Conservation (phyloP, 2,888 invertebrate species). For the Abrostola tripartita region DNA sequence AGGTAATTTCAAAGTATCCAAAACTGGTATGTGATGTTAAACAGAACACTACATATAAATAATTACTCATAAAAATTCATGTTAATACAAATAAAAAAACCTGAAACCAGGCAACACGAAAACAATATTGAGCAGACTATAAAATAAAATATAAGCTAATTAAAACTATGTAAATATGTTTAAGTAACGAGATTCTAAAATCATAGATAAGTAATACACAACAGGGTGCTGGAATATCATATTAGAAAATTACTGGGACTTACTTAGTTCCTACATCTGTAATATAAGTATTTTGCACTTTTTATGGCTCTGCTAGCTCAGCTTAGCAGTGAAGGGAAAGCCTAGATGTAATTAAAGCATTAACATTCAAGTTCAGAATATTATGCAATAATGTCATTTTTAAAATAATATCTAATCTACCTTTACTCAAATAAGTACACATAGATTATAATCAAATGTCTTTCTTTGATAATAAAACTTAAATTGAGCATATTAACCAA, state of each 20-base stretch:
- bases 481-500: conserved; percentile 48
- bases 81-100: not conserved
- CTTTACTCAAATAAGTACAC: conserved; percentile 1
- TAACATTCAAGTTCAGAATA: no score
- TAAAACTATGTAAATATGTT: conserved; percentile 1
- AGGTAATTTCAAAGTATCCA: no score
- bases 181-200: not conserved
- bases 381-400: not conserved
- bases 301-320: no score
- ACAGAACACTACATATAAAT: no score
- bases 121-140: not conserved
- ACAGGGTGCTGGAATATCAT: not conserved
- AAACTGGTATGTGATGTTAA: no score
- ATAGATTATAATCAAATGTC: not conserved
- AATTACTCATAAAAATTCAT: not conserved
- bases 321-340: no score
- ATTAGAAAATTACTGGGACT: not conserved
- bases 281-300: no score
- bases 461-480: conserved; percentile 31
- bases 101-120: no score
- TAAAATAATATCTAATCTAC: not conserved
- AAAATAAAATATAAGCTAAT: not conserved
- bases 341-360: no score
- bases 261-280: no score
- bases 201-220: not conserved